Evolutionary conservation across 2,797 vertebrate species (phyloP).

Genomic region (Phalloptychus januarius): DNA sequence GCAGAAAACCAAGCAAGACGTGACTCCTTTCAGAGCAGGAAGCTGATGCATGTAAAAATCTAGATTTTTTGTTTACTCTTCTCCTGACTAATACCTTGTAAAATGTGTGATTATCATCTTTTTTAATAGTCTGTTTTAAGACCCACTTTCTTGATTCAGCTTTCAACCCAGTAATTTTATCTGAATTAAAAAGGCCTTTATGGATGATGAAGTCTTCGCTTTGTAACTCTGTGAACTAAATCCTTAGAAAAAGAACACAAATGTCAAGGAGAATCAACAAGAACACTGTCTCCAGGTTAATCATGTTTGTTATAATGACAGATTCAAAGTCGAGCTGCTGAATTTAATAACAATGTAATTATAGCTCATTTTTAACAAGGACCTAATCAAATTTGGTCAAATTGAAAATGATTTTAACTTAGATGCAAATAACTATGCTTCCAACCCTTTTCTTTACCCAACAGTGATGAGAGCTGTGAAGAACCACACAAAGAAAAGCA

Average conservation of each 20-base stretch:
- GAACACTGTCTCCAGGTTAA: background rate
- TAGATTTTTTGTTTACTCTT: background rate
- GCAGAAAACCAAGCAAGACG: background rate
- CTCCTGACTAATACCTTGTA: background rate
- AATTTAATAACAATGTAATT: background rate
- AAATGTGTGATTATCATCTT: background rate
- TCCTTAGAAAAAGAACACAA: background rate
- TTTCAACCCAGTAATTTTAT: background rate
- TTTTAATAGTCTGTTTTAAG: background rate
- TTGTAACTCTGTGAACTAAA: background rate
- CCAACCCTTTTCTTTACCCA: background rate
- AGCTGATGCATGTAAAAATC: background rate
- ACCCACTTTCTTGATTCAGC: background rate
- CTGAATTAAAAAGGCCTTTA: background rate
- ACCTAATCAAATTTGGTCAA: background rate
- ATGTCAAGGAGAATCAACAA: background rate
- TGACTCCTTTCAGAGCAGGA: background rate
- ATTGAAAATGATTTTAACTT: background rate
- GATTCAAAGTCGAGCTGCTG: background rate
- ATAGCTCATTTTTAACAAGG: background rate
- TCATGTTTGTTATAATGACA: background rate
- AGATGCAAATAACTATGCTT: background rate
- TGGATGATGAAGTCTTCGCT: background rate
- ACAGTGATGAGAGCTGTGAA: background rate
- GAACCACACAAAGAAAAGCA: background rate